Base-by-base conservation (phyloP, 2,797 vertebrate species). In the Parauchenoglanis punctatus region DNA sequence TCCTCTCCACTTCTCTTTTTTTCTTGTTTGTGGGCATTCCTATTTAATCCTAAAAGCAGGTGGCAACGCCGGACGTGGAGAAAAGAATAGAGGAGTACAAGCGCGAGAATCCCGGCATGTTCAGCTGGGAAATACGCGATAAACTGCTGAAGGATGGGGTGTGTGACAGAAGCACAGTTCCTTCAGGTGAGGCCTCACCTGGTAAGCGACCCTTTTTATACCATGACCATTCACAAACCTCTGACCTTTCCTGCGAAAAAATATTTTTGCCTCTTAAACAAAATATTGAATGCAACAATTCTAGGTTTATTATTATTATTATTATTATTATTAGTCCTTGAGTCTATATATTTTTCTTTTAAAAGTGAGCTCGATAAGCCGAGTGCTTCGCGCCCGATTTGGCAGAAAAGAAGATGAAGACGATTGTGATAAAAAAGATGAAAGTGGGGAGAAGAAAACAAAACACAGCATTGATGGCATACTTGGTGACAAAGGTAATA, bases 381-480 rank as follows among this genome's bases (percentile, higher is more conserved):
- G 98, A 7, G 97, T 99, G 86, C 97, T 99, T 88, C 95, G 98
- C 92, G 97, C 97, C 94, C 97, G 98, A 78, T 99, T 99, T 93
- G 98, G 98, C 90, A 99, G 97, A 92, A 98, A 97, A 86, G 98
- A 99, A 88, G 98, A 98, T 1, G 98, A 98, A 4, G 96, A 96
- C 0, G 98, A 99, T 0, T 96, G 95, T 1, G 97, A 99, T 73
- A 98, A 98, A 92, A 98, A 98, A 89, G 98, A 98, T 40, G 98
- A 98, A 13, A 97, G 98, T 0, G 96, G 96, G 0, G 98, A 99
- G 82, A 99, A 97, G 93, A 99, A 97, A 84, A 96, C 96, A 90
- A 99, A 99, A 87, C 98, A 99, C 95, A 99, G 98, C 93, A 99
- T 99, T 87, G 98, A 99, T 7, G 98, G 98, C 72, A 99, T 99